Conservation (phyloP, 2,797 vertebrate genomes). For the Odontamblyopus lacepedii region DNA sequence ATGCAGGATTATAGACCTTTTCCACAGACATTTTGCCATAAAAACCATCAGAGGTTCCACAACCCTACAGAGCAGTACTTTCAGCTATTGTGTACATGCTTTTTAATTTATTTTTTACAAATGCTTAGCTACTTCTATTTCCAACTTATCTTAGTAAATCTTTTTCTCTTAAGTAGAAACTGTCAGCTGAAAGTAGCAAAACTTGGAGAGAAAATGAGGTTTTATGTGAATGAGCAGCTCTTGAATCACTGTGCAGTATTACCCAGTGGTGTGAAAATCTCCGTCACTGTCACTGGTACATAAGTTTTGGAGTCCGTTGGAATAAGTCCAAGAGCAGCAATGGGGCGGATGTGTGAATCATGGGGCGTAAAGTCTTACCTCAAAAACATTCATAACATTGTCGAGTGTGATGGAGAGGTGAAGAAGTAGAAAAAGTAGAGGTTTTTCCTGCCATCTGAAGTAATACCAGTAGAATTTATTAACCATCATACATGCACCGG, state of each 20-base stretch:
- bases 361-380: constrained; percentile 20
- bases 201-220: constrained; percentile 13
- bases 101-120: no score
- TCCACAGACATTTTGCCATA: no score
- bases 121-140: no score
- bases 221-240: constrained; percentile 27
- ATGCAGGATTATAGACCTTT: no score
- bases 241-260: constrained; percentile 34
- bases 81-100: no score
- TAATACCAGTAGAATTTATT: constrained; percentile 41
- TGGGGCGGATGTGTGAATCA: constrained; percentile 19
- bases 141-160: neutral
- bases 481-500: constrained; percentile 23
- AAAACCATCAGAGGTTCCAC: no score
- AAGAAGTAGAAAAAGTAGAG: constrained; percentile 2
- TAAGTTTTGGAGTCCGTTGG: constrained; percentile 32
- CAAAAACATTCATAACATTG: constrained; percentile 16
- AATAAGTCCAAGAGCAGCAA: constrained; percentile 25
- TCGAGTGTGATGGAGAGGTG: constrained; percentile 12
- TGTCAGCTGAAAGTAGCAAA: constrained; percentile 20
- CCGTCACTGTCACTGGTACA: constrained; percentile 21
- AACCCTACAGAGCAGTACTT: no score
- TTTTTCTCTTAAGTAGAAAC: neutral
- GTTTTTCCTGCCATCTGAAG: constrained; percentile 23
- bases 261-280: constrained; percentile 25